Evolutionary conservation across 2,113 vertebrate genomes (phyloP).

Genomic region (Oreochromis spilurus): DNA sequence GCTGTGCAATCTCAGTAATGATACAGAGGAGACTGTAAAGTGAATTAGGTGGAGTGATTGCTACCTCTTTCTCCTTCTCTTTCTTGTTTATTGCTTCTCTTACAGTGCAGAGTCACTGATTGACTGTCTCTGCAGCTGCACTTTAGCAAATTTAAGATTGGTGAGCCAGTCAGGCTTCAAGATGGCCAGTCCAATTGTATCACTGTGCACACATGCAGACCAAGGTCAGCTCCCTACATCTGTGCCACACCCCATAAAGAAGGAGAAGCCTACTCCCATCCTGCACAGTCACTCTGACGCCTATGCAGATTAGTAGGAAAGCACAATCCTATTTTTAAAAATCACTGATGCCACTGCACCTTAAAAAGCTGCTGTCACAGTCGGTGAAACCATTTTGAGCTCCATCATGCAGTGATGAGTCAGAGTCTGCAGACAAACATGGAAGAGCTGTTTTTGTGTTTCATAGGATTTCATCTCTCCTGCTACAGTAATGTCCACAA

Average conservation of each 20-base stretch:
- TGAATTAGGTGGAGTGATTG: constrained; percentile 39
- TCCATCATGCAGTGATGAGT: constrained; percentile 22
- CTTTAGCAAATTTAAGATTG: constrained; percentile 16
- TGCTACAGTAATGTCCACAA: background rate
- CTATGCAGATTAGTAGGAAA: background rate
- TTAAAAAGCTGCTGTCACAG: constrained; percentile 3
- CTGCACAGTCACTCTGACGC: constrained; percentile 1
- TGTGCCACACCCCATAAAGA: background rate
- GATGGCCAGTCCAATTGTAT: background rate
- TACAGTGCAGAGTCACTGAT: constrained; percentile 15
- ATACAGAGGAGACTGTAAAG: constrained; percentile 36
- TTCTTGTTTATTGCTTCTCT: constrained; percentile 21
- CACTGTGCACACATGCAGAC: background rate
- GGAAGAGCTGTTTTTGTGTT: background rate
- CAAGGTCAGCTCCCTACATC: background rate
- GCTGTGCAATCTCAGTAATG: constrained; percentile 60
- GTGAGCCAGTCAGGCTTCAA: background rate
- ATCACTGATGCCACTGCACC: background rate
- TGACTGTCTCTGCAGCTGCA: constrained; percentile 11
- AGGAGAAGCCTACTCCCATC: background rate
- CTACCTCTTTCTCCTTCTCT: background rate
- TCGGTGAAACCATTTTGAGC: background rate
- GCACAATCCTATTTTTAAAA: constrained; percentile 11
- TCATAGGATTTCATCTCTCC: background rate
- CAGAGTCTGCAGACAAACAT: constrained; percentile 3